Conservation (phyloP, 2,888 invertebrate genomes). For the Micoletzkya japonica region DNA sequence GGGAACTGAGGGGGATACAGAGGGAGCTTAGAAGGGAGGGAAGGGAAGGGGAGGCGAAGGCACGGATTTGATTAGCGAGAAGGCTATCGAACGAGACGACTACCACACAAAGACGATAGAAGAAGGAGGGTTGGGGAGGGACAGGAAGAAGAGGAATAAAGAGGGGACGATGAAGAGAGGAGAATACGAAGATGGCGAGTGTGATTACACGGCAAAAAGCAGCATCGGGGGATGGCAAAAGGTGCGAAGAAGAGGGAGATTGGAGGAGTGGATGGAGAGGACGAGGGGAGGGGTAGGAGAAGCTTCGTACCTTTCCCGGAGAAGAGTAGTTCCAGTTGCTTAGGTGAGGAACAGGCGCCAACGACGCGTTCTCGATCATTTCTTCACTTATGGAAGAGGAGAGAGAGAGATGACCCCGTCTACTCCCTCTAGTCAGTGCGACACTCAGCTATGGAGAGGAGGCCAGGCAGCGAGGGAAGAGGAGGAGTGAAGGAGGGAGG, state of each 20-base stretch:
- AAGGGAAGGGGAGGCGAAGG: not conserved
- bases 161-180: not conserved
- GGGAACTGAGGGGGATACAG: too few relatives aligned
- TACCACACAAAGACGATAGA: too few relatives aligned
- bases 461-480: not conserved
- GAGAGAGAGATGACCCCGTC: not conserved
- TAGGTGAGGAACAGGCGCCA: too few relatives aligned
- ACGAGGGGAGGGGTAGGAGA: not conserved
- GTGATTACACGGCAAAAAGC: too few relatives aligned
- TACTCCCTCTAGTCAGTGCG: not conserved
- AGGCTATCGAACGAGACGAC: too few relatives aligned
- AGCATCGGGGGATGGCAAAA: not conserved
- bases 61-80: not conserved
- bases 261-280: not conserved
- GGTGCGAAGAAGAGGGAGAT: not conserved
- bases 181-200: not conserved
- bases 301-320: too few relatives aligned
- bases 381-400: not conserved
- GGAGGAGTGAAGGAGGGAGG: not conserved
- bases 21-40: too few relatives aligned
- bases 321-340: too few relatives aligned
- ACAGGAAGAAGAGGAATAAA: not conserved
- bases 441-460: not conserved
- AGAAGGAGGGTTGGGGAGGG: not conserved
- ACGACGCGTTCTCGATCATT: not conserved